These are phyloP conservation scores for Acanthiza pusilla DNA, from an alignment of 2,797 vertebrate genomes.

Conservation along the genomic window DNA sequence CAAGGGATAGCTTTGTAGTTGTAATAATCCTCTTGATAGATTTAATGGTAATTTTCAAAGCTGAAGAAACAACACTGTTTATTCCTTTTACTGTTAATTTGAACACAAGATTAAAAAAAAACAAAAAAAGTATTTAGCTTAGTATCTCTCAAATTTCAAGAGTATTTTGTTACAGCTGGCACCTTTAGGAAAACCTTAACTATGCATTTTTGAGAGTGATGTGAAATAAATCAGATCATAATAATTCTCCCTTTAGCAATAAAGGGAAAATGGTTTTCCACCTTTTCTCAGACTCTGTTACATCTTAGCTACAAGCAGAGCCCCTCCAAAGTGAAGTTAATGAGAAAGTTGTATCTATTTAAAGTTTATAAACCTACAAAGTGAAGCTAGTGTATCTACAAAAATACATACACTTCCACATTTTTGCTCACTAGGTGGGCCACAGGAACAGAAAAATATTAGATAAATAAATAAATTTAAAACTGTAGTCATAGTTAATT, in stretches of 20 bases:
- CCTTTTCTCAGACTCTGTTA: background rate
- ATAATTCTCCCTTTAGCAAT: background rate
- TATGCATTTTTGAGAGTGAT: background rate
- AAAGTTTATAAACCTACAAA: background rate
- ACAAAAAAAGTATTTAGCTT: background rate
- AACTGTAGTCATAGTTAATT: background rate
- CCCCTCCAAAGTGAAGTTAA: background rate
- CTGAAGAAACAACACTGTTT: background rate
- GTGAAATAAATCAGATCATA: background rate
- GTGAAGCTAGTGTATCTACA: background rate
- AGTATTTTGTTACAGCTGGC: background rate
- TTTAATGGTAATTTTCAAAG: constrained; percentile 8
- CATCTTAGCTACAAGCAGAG: background rate
- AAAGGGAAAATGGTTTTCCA: background rate
- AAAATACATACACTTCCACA: background rate
- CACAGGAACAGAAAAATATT: background rate
- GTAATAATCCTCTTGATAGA: background rate
- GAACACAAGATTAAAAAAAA: background rate
- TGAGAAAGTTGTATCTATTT: background rate
- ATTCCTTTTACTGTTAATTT: background rate
- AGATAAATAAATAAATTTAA: background rate
- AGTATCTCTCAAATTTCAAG: background rate
- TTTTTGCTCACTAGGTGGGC: background rate
- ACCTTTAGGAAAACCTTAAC: background rate
- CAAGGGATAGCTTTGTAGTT: background rate